Conservation (phyloP, 2,888 invertebrate species). For the Ornithoptera alexandrae region DNA sequence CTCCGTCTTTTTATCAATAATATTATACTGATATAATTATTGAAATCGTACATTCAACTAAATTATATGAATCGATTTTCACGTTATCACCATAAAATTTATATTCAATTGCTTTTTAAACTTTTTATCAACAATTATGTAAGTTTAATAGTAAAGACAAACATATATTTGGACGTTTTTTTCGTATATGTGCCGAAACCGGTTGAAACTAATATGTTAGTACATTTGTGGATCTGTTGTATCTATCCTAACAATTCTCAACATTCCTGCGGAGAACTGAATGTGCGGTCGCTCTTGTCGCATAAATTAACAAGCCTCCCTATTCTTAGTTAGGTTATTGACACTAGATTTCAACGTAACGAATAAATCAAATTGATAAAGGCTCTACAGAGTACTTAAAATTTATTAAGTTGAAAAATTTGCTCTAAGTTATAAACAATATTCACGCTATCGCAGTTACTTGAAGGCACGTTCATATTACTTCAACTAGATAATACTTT, state of each 20-base stretch:
- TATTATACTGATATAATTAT: neutral
- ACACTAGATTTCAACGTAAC: neutral
- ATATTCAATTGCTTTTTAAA: neutral
- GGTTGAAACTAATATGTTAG: neutral
- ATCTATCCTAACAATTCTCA: neutral
- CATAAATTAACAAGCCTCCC: neutral
- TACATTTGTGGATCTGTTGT: neutral
- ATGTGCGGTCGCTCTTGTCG: conserved; percentile 1
- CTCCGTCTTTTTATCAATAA: no score
- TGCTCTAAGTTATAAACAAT: neutral
- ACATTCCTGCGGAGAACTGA: neutral
- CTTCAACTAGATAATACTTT: neutral
- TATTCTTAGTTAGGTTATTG: conserved; percentile 1
- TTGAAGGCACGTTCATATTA: neutral
- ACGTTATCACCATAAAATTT: neutral
- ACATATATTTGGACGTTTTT: neutral
- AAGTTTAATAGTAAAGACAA: neutral
- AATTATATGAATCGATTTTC: neutral
- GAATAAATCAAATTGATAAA: conserved; percentile 1
- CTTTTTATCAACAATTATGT: neutral
- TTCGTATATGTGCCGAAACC: neutral
- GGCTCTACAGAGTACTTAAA: neutral
- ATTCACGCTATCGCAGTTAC: neutral
- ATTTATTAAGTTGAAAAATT: conserved; percentile 3
- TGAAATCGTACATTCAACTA: neutral